Base-by-base conservation (phyloP, 2,797 vertebrate genomes). In the Limosa lapponica region DNA sequence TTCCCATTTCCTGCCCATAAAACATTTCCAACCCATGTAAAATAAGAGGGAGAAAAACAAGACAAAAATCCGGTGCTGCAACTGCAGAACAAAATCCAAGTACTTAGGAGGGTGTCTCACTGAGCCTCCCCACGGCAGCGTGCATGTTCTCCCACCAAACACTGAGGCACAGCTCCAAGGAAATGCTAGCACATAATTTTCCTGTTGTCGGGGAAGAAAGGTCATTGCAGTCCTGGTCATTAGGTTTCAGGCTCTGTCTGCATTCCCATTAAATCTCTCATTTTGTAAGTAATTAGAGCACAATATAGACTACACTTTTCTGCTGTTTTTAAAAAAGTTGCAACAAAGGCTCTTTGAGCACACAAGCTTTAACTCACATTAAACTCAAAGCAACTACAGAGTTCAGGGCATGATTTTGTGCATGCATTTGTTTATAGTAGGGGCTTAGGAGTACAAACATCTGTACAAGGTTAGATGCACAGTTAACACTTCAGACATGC, bases 1-100 rank as follows among this genome's bases (percentile, higher is more conserved):
- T 93, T 80, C 74, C 85, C 48, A 88, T 62, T 96, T 96, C 94
- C 93, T 92, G 89, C 48, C 69, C 37, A 28, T 67, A 89, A 87
- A 90, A 71, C 54, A 55, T 58, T 81, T 39, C 64, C 46, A 77
- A 44, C 52, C 39, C 58, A 49, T 78, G 81, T 61, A 82, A 93
- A 96, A 84, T 64, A 52, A 32, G 43, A 59, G 8, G 23, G 51
- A 79, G 48, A 36, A 78, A 86, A 94, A 55, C 25, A 74, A 67
- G 55, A 34, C 55, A 73, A 65, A 88, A 72, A 67, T 58, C 44
- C 51, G 36, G 43, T 69, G 62, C 58, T 77, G 74, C 66, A 77
- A 81, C 43, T 72, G 46, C 67, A 81, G 58, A 81, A 51, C 36
- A 71, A 64, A 92, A 32, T 48, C 32, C 59, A 75, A 74, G 28